Percentiles rank a stretch among this genome's conserved stretches.
Conservation (phyloP, 2,113 vertebrate species). For the Acinonyx jubatus region DNA sequence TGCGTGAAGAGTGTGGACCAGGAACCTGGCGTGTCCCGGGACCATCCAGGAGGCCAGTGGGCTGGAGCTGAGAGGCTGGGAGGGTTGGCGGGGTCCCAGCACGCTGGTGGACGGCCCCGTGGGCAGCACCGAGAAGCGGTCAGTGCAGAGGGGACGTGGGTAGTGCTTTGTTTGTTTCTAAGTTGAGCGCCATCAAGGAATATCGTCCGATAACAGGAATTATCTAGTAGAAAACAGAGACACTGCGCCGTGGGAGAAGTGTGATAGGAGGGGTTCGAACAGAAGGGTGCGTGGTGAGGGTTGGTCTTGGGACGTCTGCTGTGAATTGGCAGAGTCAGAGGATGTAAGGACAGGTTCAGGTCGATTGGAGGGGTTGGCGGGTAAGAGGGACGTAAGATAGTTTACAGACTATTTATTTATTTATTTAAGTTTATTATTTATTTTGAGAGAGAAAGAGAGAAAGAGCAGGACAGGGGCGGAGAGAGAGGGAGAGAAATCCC, state of each 20-base stretch:
- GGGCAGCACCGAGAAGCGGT: neutral
- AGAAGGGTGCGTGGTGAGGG: fast-evolving
- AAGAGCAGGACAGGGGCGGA: no score
- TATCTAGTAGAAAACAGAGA: neutral
- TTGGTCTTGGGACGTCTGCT: neutral
- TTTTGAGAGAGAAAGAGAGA: no score
- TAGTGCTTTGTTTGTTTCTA: neutral
- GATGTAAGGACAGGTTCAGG: neutral
- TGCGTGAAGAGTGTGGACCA: neutral
- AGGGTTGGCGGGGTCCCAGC: neutral
- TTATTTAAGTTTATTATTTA: no score
- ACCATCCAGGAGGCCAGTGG: neutral
- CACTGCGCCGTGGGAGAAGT: neutral
- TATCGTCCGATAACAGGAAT: neutral
- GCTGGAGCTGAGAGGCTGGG: neutral
- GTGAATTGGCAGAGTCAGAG: neutral
- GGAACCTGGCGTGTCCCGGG: neutral
- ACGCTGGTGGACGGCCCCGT: neutral
- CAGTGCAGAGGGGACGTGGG: neutral
- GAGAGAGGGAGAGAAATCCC: no score
- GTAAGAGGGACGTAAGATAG: neutral
- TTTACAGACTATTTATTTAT: neutral
- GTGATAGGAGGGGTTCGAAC: neutral
- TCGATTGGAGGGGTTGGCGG: neutral
- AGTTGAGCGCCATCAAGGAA: neutral